phyloP scores from a whole-genome alignment of 35 echinoderm and acorn worm species.

The Ptychodera flava region DNA sequence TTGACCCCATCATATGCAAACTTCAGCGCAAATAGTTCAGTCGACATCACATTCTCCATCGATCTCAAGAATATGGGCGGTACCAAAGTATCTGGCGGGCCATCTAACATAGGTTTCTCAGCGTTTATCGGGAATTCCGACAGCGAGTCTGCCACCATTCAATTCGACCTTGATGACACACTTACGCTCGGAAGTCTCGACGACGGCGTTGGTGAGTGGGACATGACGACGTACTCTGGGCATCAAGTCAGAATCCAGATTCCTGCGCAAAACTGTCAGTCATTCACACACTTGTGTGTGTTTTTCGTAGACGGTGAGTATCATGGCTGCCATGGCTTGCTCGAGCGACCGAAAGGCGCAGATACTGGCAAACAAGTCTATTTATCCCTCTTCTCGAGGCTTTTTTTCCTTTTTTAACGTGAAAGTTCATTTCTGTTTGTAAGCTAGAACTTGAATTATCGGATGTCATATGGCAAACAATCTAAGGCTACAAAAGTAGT shows the following conservation, averaged over 20 bases:
- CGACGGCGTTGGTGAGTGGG: neutral
- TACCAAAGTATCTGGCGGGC: neutral
- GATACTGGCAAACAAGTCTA: too few species aligned
- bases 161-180: neutral
- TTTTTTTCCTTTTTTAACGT: too few species aligned
- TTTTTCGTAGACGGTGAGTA: neutral
- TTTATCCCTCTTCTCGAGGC: too few species aligned
- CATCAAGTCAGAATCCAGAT: neutral
- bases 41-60: neutral
- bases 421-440: too few species aligned
- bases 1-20: neutral
- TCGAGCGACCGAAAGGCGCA: too few species aligned
- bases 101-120: neutral
- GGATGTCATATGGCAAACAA: too few species aligned
- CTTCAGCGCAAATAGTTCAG: neutral
- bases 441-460: too few species aligned
- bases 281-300: neutral
- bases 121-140: neutral
- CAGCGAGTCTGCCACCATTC: neutral
- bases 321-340: too few species aligned
- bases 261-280: neutral
- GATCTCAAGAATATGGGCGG: neutral
- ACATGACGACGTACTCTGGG: neutral
- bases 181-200: neutral
- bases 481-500: too few species aligned